These are phyloP conservation scores for Drosophila limbata DNA, from an alignment of 2,888 invertebrate genomes.

Conservation along the genomic window DNA sequence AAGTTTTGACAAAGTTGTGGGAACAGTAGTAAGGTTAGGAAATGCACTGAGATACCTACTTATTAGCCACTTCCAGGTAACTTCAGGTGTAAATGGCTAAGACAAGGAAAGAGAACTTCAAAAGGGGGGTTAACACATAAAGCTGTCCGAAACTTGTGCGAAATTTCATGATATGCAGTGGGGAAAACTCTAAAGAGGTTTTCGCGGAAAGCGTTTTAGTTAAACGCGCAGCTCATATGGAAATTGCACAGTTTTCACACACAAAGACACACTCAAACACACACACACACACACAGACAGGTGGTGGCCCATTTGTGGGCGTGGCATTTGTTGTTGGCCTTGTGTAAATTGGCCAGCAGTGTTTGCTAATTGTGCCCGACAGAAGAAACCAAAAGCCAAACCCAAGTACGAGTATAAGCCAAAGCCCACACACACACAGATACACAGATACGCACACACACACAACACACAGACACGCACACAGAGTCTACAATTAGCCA, in stretches of 20 bases:
- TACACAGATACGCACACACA: no score
- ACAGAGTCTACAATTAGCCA: conserved; percentile 64
- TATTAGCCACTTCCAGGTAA: conserved; percentile 17
- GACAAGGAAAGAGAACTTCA: not conserved
- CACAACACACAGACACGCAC: conserved; percentile 9
- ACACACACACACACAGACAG: not conserved
- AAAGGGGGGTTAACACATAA: conserved; percentile 3
- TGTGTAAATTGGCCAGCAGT: conserved; percentile 67
- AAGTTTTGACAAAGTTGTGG: conserved; percentile 26
- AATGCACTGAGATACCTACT: conserved; percentile 23
- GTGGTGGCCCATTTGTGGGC: conserved; percentile 26
- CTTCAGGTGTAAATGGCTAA: not conserved
- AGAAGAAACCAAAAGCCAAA: conserved; percentile 41
- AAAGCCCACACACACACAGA: conserved; percentile 18
- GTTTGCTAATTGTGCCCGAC: conserved; percentile 67
- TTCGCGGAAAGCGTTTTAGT: conserved; percentile 38
- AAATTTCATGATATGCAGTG: conserved; percentile 24
- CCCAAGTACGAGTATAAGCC: conserved; percentile 7
- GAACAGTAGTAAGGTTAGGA: conserved; percentile 3
- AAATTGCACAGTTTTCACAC: conserved; percentile 34
- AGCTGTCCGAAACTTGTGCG: conserved; percentile 21
- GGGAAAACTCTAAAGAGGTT: conserved; percentile 3
- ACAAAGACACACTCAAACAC: not conserved
- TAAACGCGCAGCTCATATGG: conserved; percentile 37
- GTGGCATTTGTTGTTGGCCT: conserved; percentile 61